phyloP scores from a whole-genome alignment of 2,888 invertebrate species.

The Agapostemon virescens region DNA sequence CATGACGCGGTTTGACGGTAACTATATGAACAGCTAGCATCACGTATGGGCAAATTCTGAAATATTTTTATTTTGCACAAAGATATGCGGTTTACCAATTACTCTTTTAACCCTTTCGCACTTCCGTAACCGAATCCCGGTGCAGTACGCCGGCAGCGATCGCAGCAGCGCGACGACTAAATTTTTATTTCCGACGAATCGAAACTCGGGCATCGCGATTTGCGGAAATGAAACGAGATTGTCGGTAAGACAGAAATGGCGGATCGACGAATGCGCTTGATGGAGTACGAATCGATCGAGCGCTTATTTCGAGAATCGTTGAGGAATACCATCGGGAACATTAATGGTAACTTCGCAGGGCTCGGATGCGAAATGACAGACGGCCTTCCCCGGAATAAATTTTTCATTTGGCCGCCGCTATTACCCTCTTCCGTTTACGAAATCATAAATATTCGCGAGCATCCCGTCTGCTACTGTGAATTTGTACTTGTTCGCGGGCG shows the following conservation, averaged over 20 bases:
- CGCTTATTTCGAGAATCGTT: background rate
- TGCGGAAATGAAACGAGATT: too few relatives aligned
- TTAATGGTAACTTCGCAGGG: background rate
- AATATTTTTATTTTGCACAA: too few relatives aligned
- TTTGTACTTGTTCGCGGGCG: constrained; percentile 61
- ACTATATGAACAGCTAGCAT: too few relatives aligned
- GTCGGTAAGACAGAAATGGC: background rate
- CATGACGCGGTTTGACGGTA: too few relatives aligned
- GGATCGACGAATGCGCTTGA: background rate
- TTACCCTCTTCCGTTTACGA: constrained; percentile 42
- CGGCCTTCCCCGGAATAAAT: constrained; percentile 42
- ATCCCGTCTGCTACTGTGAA: constrained; percentile 56
- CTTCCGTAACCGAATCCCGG: too few relatives aligned
- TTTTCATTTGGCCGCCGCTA: constrained; percentile 45
- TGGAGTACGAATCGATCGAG: background rate
- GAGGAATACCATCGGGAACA: background rate
- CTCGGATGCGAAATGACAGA: constrained; percentile 27
- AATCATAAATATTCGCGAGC: constrained; percentile 61
- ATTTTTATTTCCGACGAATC: background rate
- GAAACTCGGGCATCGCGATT: background rate
- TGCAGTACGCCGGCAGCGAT: too few relatives aligned
- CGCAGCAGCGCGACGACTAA: background rate
- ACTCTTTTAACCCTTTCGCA: background rate
- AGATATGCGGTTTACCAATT: background rate
- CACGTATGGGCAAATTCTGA: too few relatives aligned